phyloP scores from a whole-genome alignment of 2,113 vertebrate genomes.

The Alouatta palliata region DNA sequence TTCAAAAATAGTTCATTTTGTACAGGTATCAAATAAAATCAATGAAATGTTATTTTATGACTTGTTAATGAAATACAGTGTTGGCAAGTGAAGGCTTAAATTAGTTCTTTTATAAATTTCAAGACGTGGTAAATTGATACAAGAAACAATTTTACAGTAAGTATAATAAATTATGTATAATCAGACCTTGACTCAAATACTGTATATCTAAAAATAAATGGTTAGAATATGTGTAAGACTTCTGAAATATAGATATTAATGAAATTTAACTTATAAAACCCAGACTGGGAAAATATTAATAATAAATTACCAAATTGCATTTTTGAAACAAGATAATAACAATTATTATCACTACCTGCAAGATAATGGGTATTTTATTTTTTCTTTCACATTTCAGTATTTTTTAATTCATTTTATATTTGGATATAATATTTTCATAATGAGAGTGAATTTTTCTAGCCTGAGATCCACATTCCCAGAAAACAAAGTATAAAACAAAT shows the following conservation, averaged over 20 bases:
- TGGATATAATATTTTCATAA: not conserved
- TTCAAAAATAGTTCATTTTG: not conserved
- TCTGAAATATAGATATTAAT: not conserved
- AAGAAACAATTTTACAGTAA: not conserved
- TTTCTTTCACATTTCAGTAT: not conserved
- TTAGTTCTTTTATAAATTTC: not conserved
- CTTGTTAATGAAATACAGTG: not conserved
- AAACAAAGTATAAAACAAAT: not conserved
- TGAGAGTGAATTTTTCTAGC: not conserved
- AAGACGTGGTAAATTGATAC: not conserved
- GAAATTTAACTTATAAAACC: not conserved
- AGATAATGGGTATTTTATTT: not conserved
- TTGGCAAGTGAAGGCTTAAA: not conserved
- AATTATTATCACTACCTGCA: not conserved
- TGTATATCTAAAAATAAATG: not conserved
- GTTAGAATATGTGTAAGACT: not conserved
- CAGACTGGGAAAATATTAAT: not conserved
- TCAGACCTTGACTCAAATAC: not conserved
- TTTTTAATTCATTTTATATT: not conserved
- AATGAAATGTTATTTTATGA: conserved; percentile 24
- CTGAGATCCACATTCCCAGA: not conserved
- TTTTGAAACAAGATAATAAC: not conserved
- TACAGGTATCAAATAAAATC: not conserved
- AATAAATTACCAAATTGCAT: not conserved
- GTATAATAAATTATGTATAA: not conserved